phyloP scores from a whole-genome alignment of 2,888 invertebrate genomes.

The Netelia fuscicornis region DNA sequence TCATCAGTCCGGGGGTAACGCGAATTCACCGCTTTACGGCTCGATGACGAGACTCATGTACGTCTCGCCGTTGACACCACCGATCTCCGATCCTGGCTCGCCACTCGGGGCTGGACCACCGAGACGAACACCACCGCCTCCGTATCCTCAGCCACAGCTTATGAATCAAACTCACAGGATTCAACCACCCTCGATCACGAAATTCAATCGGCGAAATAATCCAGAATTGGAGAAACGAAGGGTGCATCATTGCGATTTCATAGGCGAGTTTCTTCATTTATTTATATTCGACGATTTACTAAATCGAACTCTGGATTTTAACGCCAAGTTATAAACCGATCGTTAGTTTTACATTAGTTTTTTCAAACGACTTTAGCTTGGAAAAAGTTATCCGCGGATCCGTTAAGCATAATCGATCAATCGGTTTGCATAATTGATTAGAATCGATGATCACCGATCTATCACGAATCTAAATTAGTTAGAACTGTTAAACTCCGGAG shows the following conservation, averaged over 20 bases:
- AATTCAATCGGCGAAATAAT: conserved; percentile 97
- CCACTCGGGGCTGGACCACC: conserved; percentile 88
- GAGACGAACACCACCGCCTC: conserved; percentile 92
- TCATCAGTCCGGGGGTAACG: conserved; percentile 80
- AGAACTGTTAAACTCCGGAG: neutral
- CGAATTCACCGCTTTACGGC: conserved; percentile 85
- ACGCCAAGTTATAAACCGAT: no score
- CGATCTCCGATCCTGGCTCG: conserved; percentile 95
- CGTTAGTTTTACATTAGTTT: no score
- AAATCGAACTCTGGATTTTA: neutral
- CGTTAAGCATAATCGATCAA: no score
- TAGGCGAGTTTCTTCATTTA: conserved; percentile 87
- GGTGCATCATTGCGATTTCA: conserved; percentile 98
- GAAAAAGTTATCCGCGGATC: no score
- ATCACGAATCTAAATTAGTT: no score
- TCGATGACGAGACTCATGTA: conserved; percentile 89
- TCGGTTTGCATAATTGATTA: no score
- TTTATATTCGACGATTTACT: neutral
- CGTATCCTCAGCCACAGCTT: conserved; percentile 88
- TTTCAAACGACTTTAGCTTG: no score
- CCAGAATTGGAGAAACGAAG: conserved; percentile 98
- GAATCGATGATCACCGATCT: no score
- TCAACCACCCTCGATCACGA: conserved; percentile 83
- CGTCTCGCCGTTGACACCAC: conserved; percentile 94
- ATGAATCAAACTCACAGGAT: conserved; percentile 81